Evolutionary conservation across 1,140 invertebrate genomes (phyloP).

Genomic region (Drosophila nigromelanica): DNA sequence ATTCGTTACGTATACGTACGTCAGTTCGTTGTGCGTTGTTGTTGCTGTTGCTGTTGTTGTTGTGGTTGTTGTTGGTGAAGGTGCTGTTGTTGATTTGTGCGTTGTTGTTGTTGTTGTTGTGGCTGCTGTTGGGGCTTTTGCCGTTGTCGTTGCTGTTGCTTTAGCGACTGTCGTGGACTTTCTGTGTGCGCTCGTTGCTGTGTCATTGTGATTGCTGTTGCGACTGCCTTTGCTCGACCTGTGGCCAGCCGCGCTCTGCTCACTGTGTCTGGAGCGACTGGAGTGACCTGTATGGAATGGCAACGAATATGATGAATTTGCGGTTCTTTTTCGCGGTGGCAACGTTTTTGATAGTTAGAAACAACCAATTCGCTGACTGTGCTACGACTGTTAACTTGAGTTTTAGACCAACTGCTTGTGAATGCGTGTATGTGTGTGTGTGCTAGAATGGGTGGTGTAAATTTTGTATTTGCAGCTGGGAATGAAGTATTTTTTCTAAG

Average conservation of each 20-base stretch:
- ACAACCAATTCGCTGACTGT: slow-evolving; percentile 3
- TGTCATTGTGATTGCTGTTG: slow-evolving; percentile 45
- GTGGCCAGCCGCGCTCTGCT: slow-evolving; percentile 44
- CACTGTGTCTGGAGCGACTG: slow-evolving; percentile 78
- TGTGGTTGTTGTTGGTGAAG: slow-evolving; percentile 17
- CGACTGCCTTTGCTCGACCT: slow-evolving; percentile 61
- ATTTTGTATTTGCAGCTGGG: slow-evolving; percentile 7
- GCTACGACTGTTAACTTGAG: slow-evolving; percentile 18
- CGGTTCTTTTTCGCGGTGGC: background rate
- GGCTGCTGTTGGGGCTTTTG: slow-evolving; percentile 31
- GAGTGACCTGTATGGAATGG: slow-evolving; percentile 67
- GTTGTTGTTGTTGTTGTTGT: slow-evolving; percentile 44
- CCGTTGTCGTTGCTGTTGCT: slow-evolving; percentile 29
- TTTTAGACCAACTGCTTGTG: slow-evolving; percentile 24
- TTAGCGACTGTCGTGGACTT: slow-evolving; percentile 52
- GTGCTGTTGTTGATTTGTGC: slow-evolving; percentile 18
- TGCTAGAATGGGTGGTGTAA: slow-evolving; percentile 1
- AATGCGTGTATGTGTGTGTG: slow-evolving; percentile 10
- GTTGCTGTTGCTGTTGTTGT: slow-evolving; percentile 30
- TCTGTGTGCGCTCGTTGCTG: slow-evolving; percentile 53
- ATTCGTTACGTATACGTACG: slow-evolving; percentile 84
- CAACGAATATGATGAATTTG: slow-evolving; percentile 3
- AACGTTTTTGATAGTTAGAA: slow-evolving; percentile 9
- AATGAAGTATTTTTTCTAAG: slow-evolving; percentile 6
- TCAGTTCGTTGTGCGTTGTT: slow-evolving; percentile 72